Evolutionary conservation across 92 coral and sea anemone genomes (phyloP).

Genomic region (Umimayanthus chanpuru): DNA sequence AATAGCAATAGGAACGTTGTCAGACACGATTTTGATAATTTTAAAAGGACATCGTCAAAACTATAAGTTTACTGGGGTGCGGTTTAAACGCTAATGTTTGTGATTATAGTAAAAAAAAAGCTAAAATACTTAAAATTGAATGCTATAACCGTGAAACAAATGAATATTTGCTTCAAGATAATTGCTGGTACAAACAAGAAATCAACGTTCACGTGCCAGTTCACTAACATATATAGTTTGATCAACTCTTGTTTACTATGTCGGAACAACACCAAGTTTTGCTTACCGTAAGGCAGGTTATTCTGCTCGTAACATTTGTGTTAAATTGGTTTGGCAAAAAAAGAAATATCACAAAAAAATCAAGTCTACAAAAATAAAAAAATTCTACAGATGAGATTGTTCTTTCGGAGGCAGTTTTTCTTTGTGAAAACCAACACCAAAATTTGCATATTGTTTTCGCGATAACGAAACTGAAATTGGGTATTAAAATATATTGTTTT

Average conservation of each 20-base stretch:
- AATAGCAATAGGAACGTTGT: background rate
- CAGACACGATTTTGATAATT: background rate
- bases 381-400: background rate
- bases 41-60: background rate
- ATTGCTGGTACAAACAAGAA: background rate
- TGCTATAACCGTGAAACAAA: background rate
- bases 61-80: background rate
- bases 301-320: background rate
- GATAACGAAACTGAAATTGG: background rate
- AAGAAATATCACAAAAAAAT: background rate
- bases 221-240: background rate
- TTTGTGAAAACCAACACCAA: background rate
- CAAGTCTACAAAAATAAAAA: background rate
- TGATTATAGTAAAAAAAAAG: background rate
- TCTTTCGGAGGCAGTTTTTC: background rate
- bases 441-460: constrained; percentile 26
- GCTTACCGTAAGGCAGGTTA: background rate
- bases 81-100: background rate
- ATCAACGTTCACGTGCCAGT: background rate
- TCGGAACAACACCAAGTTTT: background rate
- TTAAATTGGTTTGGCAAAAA: background rate
- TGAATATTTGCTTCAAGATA: background rate
- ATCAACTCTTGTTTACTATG: too few species aligned
- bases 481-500: too few species aligned
- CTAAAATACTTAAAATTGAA: too few species aligned